Evolutionary conservation across 2,888 invertebrate genomes (phyloP).

Genomic region (Cosmopolites sordidus): DNA sequence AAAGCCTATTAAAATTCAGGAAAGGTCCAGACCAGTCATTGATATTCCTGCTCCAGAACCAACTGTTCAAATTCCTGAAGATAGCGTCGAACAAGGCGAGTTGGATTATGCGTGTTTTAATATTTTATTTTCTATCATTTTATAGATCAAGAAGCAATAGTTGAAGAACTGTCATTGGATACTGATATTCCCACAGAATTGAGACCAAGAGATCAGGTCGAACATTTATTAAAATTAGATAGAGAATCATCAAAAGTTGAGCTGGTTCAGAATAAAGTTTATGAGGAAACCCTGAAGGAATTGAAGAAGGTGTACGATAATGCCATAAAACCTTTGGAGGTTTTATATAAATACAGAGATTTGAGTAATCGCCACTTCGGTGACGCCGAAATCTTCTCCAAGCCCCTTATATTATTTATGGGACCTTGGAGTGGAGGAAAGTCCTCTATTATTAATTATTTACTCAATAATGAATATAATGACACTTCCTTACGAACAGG

Average conservation of each 20-base stretch:
- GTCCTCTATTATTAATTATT: constrained; percentile 89
- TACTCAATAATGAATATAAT: constrained; percentile 81
- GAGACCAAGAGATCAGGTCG: constrained; percentile 74
- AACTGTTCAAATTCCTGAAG: constrained; percentile 3
- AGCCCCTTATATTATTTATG: constrained; percentile 88
- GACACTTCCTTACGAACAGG: constrained; percentile 82
- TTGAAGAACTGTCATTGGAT: constrained; percentile 59
- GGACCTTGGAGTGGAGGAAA: constrained; percentile 97
- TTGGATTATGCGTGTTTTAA: neutral
- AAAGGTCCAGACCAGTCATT: constrained; percentile 6
- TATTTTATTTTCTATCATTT: neutral
- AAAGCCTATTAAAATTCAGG: neutral
- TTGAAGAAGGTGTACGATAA: constrained; percentile 81
- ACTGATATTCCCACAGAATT: constrained; percentile 72
- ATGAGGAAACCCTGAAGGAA: constrained; percentile 75
- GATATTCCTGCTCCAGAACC: neutral
- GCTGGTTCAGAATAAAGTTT: constrained; percentile 65
- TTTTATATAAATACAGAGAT: constrained; percentile 86
- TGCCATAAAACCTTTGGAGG: constrained; percentile 85
- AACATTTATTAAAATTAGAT: constrained; percentile 73
- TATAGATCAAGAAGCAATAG: constrained; percentile 42
- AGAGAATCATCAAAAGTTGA: constrained; percentile 70
- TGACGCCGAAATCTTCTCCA: constrained; percentile 92
- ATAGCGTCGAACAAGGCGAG: constrained; percentile 13
- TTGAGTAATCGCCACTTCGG: constrained; percentile 88